These are phyloP conservation scores for Larimichthys polyactis DNA, from an alignment of 2,113 vertebrate species.

Conservation along the genomic window DNA sequence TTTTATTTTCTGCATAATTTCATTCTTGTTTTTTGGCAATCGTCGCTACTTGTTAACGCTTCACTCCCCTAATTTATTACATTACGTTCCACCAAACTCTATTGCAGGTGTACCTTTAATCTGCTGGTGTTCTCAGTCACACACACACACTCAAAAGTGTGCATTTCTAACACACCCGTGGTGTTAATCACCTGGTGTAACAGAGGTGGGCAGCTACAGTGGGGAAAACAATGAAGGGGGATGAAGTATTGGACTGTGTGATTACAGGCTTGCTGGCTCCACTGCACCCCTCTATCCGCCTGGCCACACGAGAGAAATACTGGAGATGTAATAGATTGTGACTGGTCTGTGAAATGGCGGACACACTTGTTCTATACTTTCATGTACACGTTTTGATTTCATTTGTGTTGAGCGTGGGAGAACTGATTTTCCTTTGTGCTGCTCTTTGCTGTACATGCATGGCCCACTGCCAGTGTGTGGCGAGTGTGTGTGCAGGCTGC, in stretches of 20 bases:
- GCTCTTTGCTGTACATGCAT: background rate
- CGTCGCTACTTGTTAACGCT: background rate
- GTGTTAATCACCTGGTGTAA: constrained; percentile 39
- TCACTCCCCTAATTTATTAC: background rate
- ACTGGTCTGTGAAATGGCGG: constrained; percentile 33
- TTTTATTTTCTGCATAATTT: background rate
- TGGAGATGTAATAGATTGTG: constrained; percentile 46
- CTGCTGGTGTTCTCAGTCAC: background rate
- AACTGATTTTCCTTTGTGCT: constrained; percentile 27
- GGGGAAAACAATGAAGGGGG: constrained; percentile 37
- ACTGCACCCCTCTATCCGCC: constrained; percentile 43
- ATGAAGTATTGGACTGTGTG: constrained; percentile 54
- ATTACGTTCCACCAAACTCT: background rate
- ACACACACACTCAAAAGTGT: constrained; percentile 7
- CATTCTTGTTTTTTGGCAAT: background rate
- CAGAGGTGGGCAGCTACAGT: constrained; percentile 20
- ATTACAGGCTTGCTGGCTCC: constrained; percentile 62
- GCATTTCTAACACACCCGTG: constrained; percentile 22
- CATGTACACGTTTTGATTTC: constrained; percentile 18
- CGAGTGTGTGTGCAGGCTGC: background rate
- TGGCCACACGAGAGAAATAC: constrained; percentile 48
- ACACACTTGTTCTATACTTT: constrained; percentile 33
- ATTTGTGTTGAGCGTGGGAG: constrained; percentile 15
- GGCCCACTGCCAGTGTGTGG: constrained; percentile 3
- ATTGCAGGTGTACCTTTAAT: constrained; percentile 13